Evolutionary conservation across 2,113 vertebrate species (phyloP).

Genomic region (Uria lomvia): DNA sequence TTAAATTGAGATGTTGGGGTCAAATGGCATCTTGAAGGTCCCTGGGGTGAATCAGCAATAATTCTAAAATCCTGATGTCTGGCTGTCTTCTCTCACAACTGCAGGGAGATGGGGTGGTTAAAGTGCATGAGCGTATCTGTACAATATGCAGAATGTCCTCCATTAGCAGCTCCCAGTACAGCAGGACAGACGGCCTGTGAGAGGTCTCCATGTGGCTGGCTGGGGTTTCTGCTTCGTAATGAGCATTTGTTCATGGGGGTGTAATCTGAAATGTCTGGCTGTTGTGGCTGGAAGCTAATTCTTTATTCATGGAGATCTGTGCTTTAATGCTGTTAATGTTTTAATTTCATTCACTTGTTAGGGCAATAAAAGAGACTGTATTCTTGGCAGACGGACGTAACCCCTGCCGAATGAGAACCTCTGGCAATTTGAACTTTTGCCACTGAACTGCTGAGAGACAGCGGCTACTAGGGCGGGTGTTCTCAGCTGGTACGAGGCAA

Average conservation of each 20-base stretch:
- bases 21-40: neutral
- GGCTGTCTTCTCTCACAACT: accelerated
- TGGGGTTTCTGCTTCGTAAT: neutral
- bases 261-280: neutral
- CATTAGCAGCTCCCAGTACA: neutral
- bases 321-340: constrained; percentile 7
- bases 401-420: neutral
- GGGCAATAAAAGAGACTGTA: constrained; percentile 19
- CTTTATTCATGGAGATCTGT: neutral
- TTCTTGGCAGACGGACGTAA: neutral
- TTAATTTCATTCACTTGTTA: constrained; percentile 4
- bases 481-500: neutral
- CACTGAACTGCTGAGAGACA: neutral
- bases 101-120: neutral
- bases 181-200: neutral
- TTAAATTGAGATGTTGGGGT: neutral
- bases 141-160: neutral
- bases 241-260: neutral
- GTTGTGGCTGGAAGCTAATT: neutral
- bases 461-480: neutral
- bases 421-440: neutral
- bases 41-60: neutral
- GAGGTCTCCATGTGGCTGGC: accelerated
- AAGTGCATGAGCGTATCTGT: accelerated
- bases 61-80: neutral